Conservation (phyloP, 1,140 invertebrate species). For the Goniozus legneri region DNA sequence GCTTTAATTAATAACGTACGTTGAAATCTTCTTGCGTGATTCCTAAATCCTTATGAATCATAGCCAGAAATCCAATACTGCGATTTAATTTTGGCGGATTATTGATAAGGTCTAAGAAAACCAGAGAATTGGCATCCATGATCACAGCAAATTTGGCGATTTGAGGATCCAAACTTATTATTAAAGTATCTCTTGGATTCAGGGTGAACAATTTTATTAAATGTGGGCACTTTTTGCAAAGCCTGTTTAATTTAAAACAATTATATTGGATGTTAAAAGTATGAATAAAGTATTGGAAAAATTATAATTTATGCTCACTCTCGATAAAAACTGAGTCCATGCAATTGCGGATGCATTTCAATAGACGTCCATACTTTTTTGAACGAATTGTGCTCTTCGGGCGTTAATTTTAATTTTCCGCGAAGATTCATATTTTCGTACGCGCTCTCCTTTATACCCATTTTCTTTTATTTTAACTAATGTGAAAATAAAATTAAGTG, state of each 20-base stretch:
- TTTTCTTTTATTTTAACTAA: too few species aligned
- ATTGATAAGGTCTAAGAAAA: constrained; percentile 31
- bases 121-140: constrained; percentile 29
- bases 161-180: constrained; percentile 14
- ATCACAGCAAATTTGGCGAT: constrained; percentile 26
- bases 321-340: constrained; percentile 27
- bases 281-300: too few species aligned
- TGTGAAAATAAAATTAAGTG: too few species aligned
- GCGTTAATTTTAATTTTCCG: constrained; percentile 21
- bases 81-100: constrained; percentile 28
- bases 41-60: constrained; percentile 39
- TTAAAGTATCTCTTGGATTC: constrained; percentile 19
- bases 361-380: constrained; percentile 26
- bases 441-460: constrained; percentile 19
- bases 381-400: constrained; percentile 19
- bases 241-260: constrained; percentile 11
- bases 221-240: constrained; percentile 27
- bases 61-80: constrained; percentile 32
- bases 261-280: constrained; percentile 1
- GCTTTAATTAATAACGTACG: constrained; percentile 19
- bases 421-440: constrained; percentile 17
- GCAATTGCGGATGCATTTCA: constrained; percentile 27
- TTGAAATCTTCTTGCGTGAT: constrained; percentile 23
- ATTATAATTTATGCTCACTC: constrained; percentile 23
- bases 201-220: constrained; percentile 31